These are phyloP conservation scores for Nannoperca obscura DNA, from an alignment of 2,797 vertebrate species.

Conservation along the genomic window DNA sequence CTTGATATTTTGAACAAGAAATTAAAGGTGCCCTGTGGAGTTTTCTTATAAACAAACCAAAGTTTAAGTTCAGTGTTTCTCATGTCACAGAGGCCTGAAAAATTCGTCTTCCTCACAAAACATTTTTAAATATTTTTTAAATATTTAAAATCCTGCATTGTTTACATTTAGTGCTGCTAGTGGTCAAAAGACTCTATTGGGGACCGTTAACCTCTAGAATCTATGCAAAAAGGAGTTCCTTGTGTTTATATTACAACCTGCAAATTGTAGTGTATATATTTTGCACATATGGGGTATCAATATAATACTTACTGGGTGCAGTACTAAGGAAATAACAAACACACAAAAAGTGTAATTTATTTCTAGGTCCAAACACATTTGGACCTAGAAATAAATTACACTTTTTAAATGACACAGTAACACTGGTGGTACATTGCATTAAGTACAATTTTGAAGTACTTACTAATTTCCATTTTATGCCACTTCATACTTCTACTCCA, in stretches of 20 bases:
- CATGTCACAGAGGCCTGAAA: neutral
- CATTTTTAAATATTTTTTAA: neutral
- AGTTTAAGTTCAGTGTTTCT: neutral
- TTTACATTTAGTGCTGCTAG: neutral
- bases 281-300: neutral
- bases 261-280: neutral
- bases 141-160: neutral
- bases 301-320: neutral
- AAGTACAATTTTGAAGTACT: neutral
- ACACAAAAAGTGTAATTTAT: no score
- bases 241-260: neutral
- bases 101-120: neutral
- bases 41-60: slow-evolving; percentile 1
- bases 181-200: no score
- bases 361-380: no score
- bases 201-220: neutral
- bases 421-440: neutral
- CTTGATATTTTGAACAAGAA: neutral
- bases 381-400: neutral
- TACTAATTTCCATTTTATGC: neutral
- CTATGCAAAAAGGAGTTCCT: neutral
- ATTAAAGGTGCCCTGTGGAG: slow-evolving; percentile 1
- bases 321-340: neutral
- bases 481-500: neutral
- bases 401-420: neutral